phyloP scores from a whole-genome alignment of 2,113 vertebrate species.

The Suncus etruscus region DNA sequence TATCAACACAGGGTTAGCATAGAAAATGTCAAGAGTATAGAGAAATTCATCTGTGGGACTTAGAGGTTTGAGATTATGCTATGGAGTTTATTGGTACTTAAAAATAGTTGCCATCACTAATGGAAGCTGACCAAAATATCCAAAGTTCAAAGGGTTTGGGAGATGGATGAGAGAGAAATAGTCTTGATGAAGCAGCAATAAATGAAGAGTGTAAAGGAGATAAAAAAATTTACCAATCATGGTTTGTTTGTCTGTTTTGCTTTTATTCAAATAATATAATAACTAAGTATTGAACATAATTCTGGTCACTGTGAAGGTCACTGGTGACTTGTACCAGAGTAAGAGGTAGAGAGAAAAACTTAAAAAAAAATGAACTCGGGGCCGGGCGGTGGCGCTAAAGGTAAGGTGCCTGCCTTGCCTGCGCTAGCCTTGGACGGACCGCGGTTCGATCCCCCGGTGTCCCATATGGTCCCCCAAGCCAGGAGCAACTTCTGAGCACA shows the following conservation, averaged over 20 bases:
- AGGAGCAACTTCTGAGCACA: too few relatives aligned
- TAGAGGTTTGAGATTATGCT: background rate
- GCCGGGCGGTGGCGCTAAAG: background rate
- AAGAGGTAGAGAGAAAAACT: background rate
- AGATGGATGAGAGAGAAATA: background rate
- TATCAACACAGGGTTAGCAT: background rate
- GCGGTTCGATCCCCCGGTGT: too few relatives aligned
- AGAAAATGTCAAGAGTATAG: background rate
- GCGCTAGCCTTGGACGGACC: too few relatives aligned
- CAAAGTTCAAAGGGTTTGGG: background rate
- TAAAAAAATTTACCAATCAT: too few relatives aligned
- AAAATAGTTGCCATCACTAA: background rate
- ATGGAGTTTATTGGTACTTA: background rate
- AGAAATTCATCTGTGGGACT: background rate
- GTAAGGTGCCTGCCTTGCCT: background rate
- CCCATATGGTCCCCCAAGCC: too few relatives aligned
- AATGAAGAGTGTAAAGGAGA: background rate
- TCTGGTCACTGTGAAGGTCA: background rate
- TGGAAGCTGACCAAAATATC: background rate
- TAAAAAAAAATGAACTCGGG: background rate
- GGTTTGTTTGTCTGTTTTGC: background rate
- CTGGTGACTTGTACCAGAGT: background rate
- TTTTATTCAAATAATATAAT: conserved; percentile 6
- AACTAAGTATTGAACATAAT: background rate
- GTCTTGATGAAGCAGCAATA: background rate